A percentile compares a stretch with the other conserved stretches of the same genome.
phyloP scores from a whole-genome alignment of 2,797 vertebrate species.

The Sebastes taczanowskii region DNA sequence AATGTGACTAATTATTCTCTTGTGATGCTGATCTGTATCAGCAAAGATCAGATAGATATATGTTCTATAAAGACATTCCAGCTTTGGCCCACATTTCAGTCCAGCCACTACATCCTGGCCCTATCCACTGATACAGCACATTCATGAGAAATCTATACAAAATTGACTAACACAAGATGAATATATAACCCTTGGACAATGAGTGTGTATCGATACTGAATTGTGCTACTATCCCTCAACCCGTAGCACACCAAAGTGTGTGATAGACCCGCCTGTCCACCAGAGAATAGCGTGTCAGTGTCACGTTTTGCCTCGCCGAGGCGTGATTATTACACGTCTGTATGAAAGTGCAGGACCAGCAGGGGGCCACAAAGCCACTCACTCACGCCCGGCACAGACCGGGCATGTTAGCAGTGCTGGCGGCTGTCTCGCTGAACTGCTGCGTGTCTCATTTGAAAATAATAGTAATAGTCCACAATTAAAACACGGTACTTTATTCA shows the following conservation, averaged over 20 bases:
- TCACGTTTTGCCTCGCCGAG: not conserved
- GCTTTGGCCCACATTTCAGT: not conserved
- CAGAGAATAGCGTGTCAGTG: not conserved
- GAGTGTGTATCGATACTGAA: not conserved
- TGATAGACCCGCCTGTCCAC: too few species aligned
- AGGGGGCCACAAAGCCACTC: too few species aligned
- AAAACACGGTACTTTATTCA: too few species aligned
- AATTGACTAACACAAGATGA: not conserved
- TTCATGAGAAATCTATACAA: not conserved
- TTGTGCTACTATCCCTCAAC: not conserved
- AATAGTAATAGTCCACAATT: too few species aligned
- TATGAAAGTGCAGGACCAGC: not conserved
- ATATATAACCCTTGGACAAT: not conserved
- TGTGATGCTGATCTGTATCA: not conserved
- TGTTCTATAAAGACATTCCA: not conserved
- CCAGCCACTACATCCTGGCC: not conserved
- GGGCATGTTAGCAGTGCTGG: too few species aligned
- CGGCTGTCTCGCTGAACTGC: too few species aligned
- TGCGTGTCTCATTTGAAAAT: too few species aligned
- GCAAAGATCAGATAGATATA: not conserved
- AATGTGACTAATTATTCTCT: not conserved
- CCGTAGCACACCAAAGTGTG: not conserved
- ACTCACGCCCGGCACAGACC: too few species aligned
- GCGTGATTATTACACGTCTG: not conserved
- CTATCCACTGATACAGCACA: not conserved